Percentiles rank a stretch among this genome's conserved stretches.
phyloP scores from a whole-genome alignment of 2,113 vertebrate genomes.

The Halcyon malimbica region DNA sequence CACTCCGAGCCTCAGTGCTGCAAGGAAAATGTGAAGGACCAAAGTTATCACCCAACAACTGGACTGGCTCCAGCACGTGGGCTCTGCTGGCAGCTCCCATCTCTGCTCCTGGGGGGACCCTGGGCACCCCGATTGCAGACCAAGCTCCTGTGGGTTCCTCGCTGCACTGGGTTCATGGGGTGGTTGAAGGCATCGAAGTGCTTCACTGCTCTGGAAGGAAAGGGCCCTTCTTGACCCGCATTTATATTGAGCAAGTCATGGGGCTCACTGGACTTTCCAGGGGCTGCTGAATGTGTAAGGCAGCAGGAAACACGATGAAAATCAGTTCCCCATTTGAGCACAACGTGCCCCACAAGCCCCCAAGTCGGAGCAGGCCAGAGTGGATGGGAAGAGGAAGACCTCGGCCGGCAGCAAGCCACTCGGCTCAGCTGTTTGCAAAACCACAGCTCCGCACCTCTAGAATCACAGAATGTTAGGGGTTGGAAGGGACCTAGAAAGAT shows the following conservation, averaged over 20 bases:
- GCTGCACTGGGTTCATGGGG: rapidly evolving
- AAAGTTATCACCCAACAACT: not conserved
- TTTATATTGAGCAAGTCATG: not conserved
- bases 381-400: constrained; percentile 23
- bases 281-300: not conserved
- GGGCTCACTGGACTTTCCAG: constrained; percentile 26
- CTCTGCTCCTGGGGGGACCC: not conserved
- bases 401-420: not conserved
- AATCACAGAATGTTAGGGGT: too few species aligned
- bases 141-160: not conserved
- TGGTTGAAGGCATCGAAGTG: not conserved
- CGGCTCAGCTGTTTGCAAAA: constrained; percentile 14
- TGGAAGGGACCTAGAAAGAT: too few species aligned
- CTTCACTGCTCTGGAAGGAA: not conserved
- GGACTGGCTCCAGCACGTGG: rapidly evolving
- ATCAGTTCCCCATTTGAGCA: constrained; percentile 47
- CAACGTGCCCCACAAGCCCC: not conserved
- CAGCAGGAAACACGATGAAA: constrained; percentile 29
- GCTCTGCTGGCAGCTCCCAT: not conserved
- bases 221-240: not conserved
- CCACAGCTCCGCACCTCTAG: not conserved
- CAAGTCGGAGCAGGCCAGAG: not conserved
- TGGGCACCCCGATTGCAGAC: not conserved
- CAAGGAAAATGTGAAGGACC: not conserved
- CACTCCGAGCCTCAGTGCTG: not conserved